Base-by-base conservation (phyloP, 2,888 invertebrate genomes). In the Ectemnius continuus region DNA sequence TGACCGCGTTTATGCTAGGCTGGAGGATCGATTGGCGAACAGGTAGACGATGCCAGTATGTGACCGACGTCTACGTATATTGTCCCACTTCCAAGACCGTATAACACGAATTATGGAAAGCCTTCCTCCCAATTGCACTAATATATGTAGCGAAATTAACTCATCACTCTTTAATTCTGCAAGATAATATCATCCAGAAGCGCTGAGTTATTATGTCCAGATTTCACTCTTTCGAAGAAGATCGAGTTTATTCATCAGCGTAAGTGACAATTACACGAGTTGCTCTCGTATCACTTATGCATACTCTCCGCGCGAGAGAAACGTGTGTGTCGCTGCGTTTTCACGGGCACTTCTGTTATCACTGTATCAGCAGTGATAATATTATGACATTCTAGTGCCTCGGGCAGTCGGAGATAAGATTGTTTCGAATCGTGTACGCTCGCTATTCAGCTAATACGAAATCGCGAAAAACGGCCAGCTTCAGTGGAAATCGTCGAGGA, bases 151-250 rank as follows among this genome's bases (percentile, higher is more conserved):
- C 23, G 56, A 73, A 70, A 82, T 76, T 76, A 73, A 69, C 48
- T 46, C 70, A 47, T 57, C 45, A 59, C 64, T 73, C 57, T 61
- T 61, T 75, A 68, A 73, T 78, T 81, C 73, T 75, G 71, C 56
- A 13, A 20, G 68, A 70, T 67, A 59, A 75, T 74, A 70, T 78
- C 56, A 4, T 59, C 13, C 5, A 18, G 4, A 26, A 67, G 57
- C 45, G 4, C 8, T 46, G 28, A 13, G 28, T 48, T 36, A 36
- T 36, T 8, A 36, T 6, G 1, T 2, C 1, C 36, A 36, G 36
- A 36, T 11, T 8, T 6, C 36, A 36, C 8, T 36, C 36, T 11
- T 0, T 36, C 36, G 8, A 11, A 36, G 11, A 36, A 36, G 11
- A 36, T 8, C 1, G 8, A 36, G 36, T 36, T 36, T 11, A 8